Percentiles rank a stretch among this genome's conserved stretches.
Conservation (phyloP, 2,888 invertebrate genomes). For the Volucella inanis region DNA sequence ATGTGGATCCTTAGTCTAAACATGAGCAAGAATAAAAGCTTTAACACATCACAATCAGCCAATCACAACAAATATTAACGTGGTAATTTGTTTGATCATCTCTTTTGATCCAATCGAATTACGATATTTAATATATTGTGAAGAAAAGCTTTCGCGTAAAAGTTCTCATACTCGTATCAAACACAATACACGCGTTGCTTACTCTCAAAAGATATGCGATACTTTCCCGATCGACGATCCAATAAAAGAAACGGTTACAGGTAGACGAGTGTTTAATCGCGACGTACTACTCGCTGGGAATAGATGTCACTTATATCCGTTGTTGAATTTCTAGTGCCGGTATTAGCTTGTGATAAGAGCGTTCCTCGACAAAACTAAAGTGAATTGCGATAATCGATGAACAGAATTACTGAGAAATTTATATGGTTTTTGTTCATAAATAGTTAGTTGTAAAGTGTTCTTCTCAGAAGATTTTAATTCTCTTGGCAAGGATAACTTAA, state of each 20-base stretch:
- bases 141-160: conserved; percentile 56
- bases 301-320: conserved; percentile 33
- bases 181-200: conserved; percentile 33
- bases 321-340: conserved; percentile 35
- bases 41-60: conserved; percentile 26
- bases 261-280: conserved; percentile 63
- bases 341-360: conserved; percentile 38
- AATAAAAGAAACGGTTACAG: conserved; percentile 61
- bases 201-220: conserved; percentile 38
- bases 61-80: conserved; percentile 7
- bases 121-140: neutral
- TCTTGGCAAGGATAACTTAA: neutral
- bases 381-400: conserved; percentile 37
- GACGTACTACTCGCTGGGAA: conserved; percentile 61
- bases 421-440: neutral
- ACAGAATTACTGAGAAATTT: conserved; percentile 3
- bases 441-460: conserved; percentile 8
- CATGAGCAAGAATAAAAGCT: conserved; percentile 23
- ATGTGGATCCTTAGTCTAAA: neutral
- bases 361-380: conserved; percentile 20
- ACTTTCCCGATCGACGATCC: conserved; percentile 36
- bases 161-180: conserved; percentile 34
- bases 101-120: neutral
- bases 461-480: neutral
- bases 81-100: conserved; percentile 9